Evolutionary conservation across 37 sponge, comb jelly and placozoan genomes (phyloP).

Genomic region (Ephydatia muelleri): DNA sequence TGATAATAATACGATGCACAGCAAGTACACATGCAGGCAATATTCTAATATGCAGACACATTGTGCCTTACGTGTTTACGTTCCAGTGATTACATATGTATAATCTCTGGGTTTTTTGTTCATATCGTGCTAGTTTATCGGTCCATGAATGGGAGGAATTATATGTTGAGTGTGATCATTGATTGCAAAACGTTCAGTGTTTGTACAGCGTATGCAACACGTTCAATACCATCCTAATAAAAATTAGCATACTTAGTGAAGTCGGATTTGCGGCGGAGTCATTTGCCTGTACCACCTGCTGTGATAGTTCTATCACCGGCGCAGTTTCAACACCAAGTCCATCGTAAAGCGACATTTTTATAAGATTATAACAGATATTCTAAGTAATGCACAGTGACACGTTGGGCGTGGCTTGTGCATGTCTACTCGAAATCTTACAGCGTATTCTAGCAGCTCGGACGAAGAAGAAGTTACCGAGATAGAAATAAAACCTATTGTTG

Average conservation of each 20-base stretch:
- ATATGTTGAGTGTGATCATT: too few relatives aligned
- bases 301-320: constrained; percentile 11
- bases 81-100: too few relatives aligned
- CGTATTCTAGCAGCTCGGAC: background rate
- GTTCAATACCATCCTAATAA: background rate
- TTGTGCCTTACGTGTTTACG: too few relatives aligned
- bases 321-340: constrained; percentile 78
- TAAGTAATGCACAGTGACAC: background rate
- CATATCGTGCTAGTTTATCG: too few relatives aligned
- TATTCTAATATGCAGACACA: too few relatives aligned
- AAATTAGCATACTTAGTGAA: background rate
- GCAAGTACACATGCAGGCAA: too few relatives aligned
- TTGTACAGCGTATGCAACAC: too few relatives aligned
- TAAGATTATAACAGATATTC: background rate
- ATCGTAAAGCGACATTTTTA: constrained; percentile 77
- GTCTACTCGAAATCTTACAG: background rate
- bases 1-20: too few relatives aligned
- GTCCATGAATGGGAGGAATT: too few relatives aligned
- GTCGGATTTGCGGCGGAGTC: background rate
- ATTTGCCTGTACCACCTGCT: background rate
- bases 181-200: too few relatives aligned
- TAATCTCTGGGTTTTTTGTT: too few relatives aligned
- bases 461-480: background rate
- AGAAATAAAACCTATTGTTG: too few relatives aligned
- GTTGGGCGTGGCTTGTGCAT: background rate